Evolutionary conservation across 2,888 invertebrate genomes (phyloP), one percentile per base, ranked within the genome.

Genomic region (Taphrorychus bicolor): DNA sequence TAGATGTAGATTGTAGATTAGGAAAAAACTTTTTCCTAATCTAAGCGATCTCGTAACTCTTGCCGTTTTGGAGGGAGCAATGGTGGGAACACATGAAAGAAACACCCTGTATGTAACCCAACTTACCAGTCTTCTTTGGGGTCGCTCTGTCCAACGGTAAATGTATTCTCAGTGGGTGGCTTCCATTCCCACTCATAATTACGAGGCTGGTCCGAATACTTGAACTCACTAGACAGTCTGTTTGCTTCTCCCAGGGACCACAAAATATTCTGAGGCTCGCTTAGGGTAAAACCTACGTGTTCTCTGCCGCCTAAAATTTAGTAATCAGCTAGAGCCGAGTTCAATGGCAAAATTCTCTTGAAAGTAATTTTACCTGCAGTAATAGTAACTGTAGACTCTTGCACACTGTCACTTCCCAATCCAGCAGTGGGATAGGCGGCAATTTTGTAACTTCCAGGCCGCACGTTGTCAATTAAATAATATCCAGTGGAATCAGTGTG

Each of bases 241-340:
- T 68, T 59, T 11, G 59, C 59, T 18, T 63, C 59, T 5, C 68
- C 68, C 17, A 68, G 14, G 9, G 62, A 63, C 68, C 68, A 68
- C 1, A 68, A 21, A 14, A 68, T 63, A 19, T 68, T 60, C 11
- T 11, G 19, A 5, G 63, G 68, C 54, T 68, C 68, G 0, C 14
- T 5, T 9, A 67, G 18, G 21, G 58, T 53, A 21, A 67, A 53
- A n/a, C 17, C 48, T 14, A 61, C 52, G 17, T 32, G 32, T 53
- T 17, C 18, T 45, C 53, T n/a, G 5, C 1, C 16, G n/a, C 23
- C 7, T 45, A 11, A 45, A n/a, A n/a, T n/a, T 45, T 45, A 32
- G 32, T 32, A 45, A 45, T 45, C 45, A 45, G 16, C 16, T n/a
- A n/a, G n/a, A n/a, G n/a, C n/a, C n/a, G n/a, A n/a, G n/a, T n/a